A percentile compares a stretch with the other conserved stretches of the same genome.
phyloP scores from a whole-genome alignment of 2,113 vertebrate species.

The Columba livia region DNA sequence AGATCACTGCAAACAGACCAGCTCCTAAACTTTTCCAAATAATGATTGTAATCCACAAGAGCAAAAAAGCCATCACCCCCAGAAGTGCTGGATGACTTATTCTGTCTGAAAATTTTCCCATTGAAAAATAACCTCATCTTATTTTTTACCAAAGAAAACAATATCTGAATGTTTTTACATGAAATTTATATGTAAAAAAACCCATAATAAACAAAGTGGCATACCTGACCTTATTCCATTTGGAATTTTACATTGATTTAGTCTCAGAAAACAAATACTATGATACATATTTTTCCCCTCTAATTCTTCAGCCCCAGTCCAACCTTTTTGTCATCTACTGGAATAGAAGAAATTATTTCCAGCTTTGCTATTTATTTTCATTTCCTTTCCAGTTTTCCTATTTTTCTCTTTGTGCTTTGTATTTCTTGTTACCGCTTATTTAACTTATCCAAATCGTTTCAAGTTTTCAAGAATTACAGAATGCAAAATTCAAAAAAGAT shows the following conservation, averaged over 20 bases:
- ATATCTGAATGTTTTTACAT: not conserved
- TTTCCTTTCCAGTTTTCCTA: constrained; percentile 19
- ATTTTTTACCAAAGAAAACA: not conserved
- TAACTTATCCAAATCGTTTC: not conserved
- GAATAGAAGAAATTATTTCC: constrained; percentile 26
- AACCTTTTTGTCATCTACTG: not conserved
- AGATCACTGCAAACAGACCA: not conserved
- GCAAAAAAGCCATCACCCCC: not conserved
- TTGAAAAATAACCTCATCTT: not conserved
- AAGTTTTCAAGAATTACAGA: not conserved
- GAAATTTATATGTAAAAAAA: not conserved
- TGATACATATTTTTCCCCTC: not conserved
- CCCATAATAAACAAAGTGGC: not conserved
- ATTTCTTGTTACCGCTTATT: not conserved
- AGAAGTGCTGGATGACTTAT: not conserved
- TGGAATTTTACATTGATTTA: not conserved
- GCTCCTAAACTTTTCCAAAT: not conserved
- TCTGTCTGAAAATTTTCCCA: not conserved
- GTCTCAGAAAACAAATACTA: not conserved
- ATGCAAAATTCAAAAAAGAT: not conserved
- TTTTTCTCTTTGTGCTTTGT: not conserved
- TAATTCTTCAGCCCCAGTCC: not conserved
- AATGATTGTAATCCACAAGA: not conserved
- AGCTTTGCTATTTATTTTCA: not conserved
- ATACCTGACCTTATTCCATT: not conserved